Conservation (phyloP, 2,113 vertebrate species). For the Gopherus flavomarginatus region DNA sequence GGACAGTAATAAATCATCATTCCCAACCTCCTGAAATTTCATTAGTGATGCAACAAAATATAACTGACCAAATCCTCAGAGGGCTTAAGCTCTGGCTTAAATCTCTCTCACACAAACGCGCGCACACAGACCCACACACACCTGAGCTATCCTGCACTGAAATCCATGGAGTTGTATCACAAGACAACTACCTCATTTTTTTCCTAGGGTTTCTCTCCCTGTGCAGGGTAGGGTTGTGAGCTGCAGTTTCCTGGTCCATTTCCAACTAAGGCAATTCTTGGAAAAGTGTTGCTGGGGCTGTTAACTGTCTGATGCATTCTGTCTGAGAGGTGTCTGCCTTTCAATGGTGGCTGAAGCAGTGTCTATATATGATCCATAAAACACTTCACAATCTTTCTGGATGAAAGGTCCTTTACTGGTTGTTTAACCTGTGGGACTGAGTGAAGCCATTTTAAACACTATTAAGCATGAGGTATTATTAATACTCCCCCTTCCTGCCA, state of each 20-base stretch:
- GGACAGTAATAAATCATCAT: background rate
- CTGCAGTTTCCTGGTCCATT: background rate
- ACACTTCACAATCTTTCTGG: background rate
- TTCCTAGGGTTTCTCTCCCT: background rate
- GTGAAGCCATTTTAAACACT: background rate
- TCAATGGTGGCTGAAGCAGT: background rate
- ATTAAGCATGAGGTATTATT: background rate
- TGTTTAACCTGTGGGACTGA: background rate
- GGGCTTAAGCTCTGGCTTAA: background rate
- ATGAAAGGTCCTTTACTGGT: background rate
- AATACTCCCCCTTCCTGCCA: background rate
- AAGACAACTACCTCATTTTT: background rate
- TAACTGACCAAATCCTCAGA: slow-evolving; percentile 47
- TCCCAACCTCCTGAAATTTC: slow-evolving; percentile 20
- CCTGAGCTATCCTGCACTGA: background rate
- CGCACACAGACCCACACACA: too few species aligned
- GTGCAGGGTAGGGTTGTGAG: background rate
- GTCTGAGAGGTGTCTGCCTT: background rate
- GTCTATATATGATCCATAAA: rapidly evolving
- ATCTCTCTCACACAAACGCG: too few species aligned
- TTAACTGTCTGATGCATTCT: background rate
- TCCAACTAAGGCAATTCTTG: background rate
- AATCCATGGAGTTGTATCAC: background rate
- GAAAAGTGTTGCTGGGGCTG: background rate
- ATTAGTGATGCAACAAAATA: background rate